Conservation (phyloP, 2,797 vertebrate genomes). For the Pantherophis vulpinus region DNA sequence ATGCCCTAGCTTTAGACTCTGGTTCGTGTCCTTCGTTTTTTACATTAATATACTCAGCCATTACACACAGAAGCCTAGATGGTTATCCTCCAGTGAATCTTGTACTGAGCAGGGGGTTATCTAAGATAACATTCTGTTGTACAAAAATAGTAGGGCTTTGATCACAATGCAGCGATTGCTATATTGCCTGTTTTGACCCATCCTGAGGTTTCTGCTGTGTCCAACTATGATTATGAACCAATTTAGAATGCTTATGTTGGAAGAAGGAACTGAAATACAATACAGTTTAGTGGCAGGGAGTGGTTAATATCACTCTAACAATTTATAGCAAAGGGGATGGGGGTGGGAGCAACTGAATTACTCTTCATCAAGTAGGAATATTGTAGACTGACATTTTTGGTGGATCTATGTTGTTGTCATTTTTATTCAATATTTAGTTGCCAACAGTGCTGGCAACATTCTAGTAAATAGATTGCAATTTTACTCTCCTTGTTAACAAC, state of each 20-base stretch:
- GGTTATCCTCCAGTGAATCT: neutral
- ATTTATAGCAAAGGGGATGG: neutral
- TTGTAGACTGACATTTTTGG: neutral
- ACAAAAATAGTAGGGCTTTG: neutral
- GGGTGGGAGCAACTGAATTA: neutral
- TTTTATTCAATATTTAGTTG: neutral
- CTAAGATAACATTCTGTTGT: neutral
- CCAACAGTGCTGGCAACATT: neutral
- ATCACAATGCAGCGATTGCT: neutral
- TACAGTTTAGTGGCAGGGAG: neutral
- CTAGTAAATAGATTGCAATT: conserved; percentile 8
- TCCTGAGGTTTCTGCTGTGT: neutral
- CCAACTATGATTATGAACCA: neutral
- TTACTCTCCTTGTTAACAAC: conserved; percentile 27
- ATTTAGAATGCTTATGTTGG: neutral
- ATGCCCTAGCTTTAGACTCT: neutral
- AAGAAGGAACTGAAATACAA: neutral
- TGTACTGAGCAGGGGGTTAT: neutral
- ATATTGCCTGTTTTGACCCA: neutral
- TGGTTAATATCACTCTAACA: neutral
- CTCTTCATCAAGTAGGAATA: neutral
- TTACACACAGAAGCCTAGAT: neutral
- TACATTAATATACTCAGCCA: neutral
- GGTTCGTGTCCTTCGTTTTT: neutral
- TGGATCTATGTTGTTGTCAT: neutral